Evolutionary conservation across 2,888 invertebrate genomes (phyloP).

Genomic region (Brachypalpus laphriformis): DNA sequence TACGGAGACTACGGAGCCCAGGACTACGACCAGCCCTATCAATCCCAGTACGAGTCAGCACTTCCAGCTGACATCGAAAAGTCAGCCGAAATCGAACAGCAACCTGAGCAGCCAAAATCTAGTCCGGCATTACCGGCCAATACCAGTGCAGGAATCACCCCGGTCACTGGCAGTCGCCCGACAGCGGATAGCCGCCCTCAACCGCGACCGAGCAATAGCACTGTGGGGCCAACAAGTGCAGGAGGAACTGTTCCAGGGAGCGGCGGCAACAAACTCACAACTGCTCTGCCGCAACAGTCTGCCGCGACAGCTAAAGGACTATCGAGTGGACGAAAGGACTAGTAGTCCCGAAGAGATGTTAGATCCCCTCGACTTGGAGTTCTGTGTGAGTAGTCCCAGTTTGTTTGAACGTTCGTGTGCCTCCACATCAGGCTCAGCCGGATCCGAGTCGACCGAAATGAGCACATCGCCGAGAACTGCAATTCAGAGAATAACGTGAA

Average conservation of each 20-base stretch:
- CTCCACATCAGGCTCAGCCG: conserved; percentile 75
- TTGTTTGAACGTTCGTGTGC: conserved; percentile 80
- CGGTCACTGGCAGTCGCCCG: conserved; percentile 73
- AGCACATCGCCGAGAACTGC: conserved; percentile 80
- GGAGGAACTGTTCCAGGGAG: conserved; percentile 63
- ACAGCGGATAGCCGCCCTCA: conserved; percentile 80
- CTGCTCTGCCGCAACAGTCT: conserved; percentile 82
- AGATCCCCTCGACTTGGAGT: conserved; percentile 80
- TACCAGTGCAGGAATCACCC: conserved; percentile 70
- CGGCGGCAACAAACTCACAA: conserved; percentile 76
- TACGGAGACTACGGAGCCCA: conserved; percentile 76
- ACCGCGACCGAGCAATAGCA: conserved; percentile 81
- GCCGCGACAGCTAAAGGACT: conserved; percentile 81
- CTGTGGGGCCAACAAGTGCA: conserved; percentile 81
- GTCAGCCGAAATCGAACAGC: conserved; percentile 69
- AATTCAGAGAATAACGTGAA: conserved; percentile 77
- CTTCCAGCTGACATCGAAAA: conserved; percentile 63
- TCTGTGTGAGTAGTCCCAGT: conserved; percentile 82
- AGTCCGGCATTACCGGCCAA: conserved; percentile 59
- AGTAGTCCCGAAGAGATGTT: conserved; percentile 78
- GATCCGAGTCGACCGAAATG: conserved; percentile 76
- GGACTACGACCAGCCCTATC: conserved; percentile 68
- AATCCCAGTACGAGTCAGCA: conserved; percentile 73
- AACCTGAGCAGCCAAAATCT: conserved; percentile 63
- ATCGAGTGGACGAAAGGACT: conserved; percentile 70